These are phyloP conservation scores for Trachelus iudaicus DNA, from an alignment of 2,888 invertebrate species.

Conservation along the genomic window DNA sequence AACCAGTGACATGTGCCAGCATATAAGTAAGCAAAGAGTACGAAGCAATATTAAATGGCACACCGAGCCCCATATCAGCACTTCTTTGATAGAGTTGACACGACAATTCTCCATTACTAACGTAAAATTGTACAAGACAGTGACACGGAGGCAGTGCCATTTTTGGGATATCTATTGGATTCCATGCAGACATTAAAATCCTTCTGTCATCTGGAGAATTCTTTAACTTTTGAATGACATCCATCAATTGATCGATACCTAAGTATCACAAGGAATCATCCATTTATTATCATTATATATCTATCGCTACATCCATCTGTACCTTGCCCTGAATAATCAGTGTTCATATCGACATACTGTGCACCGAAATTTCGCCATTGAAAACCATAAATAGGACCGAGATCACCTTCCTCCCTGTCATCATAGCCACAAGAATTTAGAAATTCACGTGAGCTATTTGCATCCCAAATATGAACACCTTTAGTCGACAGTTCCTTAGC, in stretches of 20 bases:
- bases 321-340: conserved; percentile 80
- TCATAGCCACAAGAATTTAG: conserved; percentile 87
- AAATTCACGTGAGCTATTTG: conserved; percentile 89
- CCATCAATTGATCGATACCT: conserved; percentile 91
- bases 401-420: conserved; percentile 90
- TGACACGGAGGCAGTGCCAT: conserved; percentile 99
- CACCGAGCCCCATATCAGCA: conserved; percentile 98
- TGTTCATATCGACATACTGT: conserved; percentile 81
- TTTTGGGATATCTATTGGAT: conserved; percentile 83
- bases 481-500: conserved; percentile 83
- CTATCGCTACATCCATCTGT: neutral
- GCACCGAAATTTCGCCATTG: conserved; percentile 99
- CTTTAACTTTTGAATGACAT: conserved; percentile 83
- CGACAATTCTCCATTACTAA: conserved; percentile 83
- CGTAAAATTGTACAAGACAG: conserved; percentile 94
- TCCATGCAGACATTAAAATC: conserved; percentile 96
- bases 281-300: neutral
- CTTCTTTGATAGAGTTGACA: conserved; percentile 96
- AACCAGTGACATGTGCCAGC: conserved; percentile 94
- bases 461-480: conserved; percentile 95
- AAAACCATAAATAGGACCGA: conserved; percentile 97
- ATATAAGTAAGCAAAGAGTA: conserved; percentile 94
- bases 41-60: conserved; percentile 98
- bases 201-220: conserved; percentile 87
- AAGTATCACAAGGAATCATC: conserved; percentile 43